Evolutionary conservation across 2,113 vertebrate genomes (phyloP).

Genomic region (Ciconia maguari): DNA sequence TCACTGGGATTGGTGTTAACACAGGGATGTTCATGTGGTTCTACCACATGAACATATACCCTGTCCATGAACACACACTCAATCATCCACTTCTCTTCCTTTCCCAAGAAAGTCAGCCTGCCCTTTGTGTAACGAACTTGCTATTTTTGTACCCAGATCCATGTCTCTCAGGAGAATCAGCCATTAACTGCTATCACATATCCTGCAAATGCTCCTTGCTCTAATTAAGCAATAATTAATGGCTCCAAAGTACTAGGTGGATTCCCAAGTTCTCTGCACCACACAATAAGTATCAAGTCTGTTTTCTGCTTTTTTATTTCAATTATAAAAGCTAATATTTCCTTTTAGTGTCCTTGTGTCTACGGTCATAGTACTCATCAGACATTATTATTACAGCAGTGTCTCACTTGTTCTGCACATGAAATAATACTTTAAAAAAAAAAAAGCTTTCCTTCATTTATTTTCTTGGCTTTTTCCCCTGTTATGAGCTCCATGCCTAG

Average conservation of each 20-base stretch:
- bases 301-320: not conserved
- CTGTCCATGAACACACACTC: not conserved
- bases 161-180: not conserved
- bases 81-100: not conserved
- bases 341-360: not conserved
- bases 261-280: constrained; percentile 2
- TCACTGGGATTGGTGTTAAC: not conserved
- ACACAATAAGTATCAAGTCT: not conserved
- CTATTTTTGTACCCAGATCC: not conserved
- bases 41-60: not conserved
- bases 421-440: not conserved
- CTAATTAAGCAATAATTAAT: constrained; percentile 60
- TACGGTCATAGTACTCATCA: not conserved
- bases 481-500: not conserved
- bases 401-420: not conserved
- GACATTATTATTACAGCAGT: not conserved
- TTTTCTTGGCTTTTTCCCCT: not conserved
- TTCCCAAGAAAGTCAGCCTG: not conserved
- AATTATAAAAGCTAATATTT: not conserved
- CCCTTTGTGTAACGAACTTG: not conserved
- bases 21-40: not conserved
- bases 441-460: not conserved
- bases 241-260: not conserved
- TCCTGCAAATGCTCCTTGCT: constrained; percentile 31
- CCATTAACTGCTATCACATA: not conserved